Conservation (phyloP, 2,888 invertebrate genomes). For the Cepaea hortensis region DNA sequence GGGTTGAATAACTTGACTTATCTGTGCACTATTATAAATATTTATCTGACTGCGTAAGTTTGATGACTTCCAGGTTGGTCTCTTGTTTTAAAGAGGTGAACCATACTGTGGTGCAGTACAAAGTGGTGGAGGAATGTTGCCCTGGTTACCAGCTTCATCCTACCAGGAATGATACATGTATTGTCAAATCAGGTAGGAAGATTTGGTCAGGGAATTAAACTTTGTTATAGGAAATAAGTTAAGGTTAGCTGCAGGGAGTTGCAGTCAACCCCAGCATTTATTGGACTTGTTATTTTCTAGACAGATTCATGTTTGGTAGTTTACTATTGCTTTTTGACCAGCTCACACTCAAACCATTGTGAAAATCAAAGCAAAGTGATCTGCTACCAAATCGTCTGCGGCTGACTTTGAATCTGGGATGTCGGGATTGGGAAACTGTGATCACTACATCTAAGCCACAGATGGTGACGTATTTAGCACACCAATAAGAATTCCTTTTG, state of each 20-base stretch:
- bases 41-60: too few relatives aligned
- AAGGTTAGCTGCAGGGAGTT: neutral
- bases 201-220: neutral
- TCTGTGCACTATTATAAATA: too few relatives aligned
- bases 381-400: too few relatives aligned
- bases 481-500: neutral
- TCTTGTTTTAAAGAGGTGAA: slow-evolving; percentile 23
- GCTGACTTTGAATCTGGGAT: too few relatives aligned
- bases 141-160: slow-evolving; percentile 26
- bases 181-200: slow-evolving; percentile 24
- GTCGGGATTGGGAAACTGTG: neutral
- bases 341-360: too few relatives aligned
- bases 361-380: too few relatives aligned
- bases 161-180: slow-evolving; percentile 27
- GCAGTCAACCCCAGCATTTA: neutral
- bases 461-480: neutral
- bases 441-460: neutral
- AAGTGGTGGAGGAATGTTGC: slow-evolving; percentile 30
- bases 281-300: neutral
- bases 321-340: neutral
- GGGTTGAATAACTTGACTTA: too few relatives aligned
- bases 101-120: slow-evolving; percentile 12
- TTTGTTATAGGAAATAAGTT: neutral
- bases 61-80: slow-evolving; percentile 1
- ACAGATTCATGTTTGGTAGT: neutral